phyloP scores from a whole-genome alignment of 2,888 invertebrate genomes.

The Xiphydria camelus region DNA sequence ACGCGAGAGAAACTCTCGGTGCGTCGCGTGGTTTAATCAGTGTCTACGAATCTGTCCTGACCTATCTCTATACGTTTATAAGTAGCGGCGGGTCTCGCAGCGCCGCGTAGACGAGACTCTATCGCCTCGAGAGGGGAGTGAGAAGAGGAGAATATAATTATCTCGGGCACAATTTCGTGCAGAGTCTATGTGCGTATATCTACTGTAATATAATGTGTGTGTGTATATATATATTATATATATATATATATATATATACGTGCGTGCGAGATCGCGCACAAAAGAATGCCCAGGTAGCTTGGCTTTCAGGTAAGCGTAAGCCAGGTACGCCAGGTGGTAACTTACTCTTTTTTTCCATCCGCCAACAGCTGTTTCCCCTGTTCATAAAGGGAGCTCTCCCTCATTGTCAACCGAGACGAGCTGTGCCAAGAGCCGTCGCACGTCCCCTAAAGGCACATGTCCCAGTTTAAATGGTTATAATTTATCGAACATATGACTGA shows the following conservation, averaged over 20 bases:
- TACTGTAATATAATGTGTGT: too few species aligned
- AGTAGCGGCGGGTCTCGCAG: too few species aligned
- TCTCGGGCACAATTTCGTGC: too few species aligned
- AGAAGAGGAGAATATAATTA: too few species aligned
- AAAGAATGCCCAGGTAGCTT: conserved; percentile 47
- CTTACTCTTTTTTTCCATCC: conserved; percentile 46
- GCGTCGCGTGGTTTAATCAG: too few species aligned
- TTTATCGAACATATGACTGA: conserved; percentile 14
- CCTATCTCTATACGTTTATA: too few species aligned
- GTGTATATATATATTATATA: neutral
- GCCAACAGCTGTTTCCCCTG: conserved; percentile 57
- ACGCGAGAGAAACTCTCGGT: too few species aligned
- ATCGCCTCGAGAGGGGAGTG: too few species aligned
- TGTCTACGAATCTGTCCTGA: too few species aligned
- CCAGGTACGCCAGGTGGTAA: conserved; percentile 56
- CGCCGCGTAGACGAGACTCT: too few species aligned
- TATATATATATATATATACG: neutral
- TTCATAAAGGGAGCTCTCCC: conserved; percentile 41
- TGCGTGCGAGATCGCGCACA: conserved; percentile 25
- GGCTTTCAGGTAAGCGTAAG: conserved; percentile 45
- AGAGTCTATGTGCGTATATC: too few species aligned
- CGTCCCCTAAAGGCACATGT: conserved; percentile 35
- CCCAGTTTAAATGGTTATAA: conserved; percentile 44
- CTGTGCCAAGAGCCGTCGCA: conserved; percentile 17
- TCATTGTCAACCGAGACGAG: conserved; percentile 45